Evolutionary conservation across 2,888 invertebrate species (phyloP), one percentile per base, ranked within the genome.

Genomic region (Conistra vaccinii): DNA sequence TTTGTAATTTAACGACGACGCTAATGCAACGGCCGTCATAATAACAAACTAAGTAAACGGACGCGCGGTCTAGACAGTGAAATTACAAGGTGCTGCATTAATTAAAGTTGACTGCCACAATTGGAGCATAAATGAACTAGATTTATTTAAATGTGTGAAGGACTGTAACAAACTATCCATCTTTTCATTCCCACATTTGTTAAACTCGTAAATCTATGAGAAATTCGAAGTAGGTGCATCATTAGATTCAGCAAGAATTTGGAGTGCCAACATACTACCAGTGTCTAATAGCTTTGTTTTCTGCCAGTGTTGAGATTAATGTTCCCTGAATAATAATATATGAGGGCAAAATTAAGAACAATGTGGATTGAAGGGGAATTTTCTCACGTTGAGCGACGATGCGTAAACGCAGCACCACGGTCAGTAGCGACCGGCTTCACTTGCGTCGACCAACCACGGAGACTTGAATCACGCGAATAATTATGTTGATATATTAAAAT

Each of bases 311-410:
- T 58, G 60, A 80, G 75, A 87, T 83, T 78, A 84, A 87, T 86
- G 88, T 84, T 83, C 88, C 89, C 89, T 84, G 89, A 89, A 89
- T 89, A 78, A 86, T 89, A 76, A 91, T 88, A 91, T 91, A 93
- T 89, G 91, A 92, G 93, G 92, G 92, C 90, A 91, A 91, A 91
- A 91, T 90, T 89, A 89, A 92, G 90, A 94, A 95, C 94, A 95
- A 95, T 94, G 92, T 91, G 86, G 88, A 91, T 88, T 89, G 86
- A 90, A 90, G 90, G 90, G 91, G 91, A 92, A 92, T 94, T 89
- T 95, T 96, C 96, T 92, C 96, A 96, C 96, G 95, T 87, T 82
- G 90, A 85, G 91, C 93, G 92, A 84, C 95, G 94, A 92, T 92
- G 95, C 96, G 93, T 94, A 89, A 93, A 94, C 90, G 84, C 88